These are phyloP conservation scores for Galeruca laticollis DNA, from an alignment of 2,888 invertebrate genomes.

Conservation along the genomic window DNA sequence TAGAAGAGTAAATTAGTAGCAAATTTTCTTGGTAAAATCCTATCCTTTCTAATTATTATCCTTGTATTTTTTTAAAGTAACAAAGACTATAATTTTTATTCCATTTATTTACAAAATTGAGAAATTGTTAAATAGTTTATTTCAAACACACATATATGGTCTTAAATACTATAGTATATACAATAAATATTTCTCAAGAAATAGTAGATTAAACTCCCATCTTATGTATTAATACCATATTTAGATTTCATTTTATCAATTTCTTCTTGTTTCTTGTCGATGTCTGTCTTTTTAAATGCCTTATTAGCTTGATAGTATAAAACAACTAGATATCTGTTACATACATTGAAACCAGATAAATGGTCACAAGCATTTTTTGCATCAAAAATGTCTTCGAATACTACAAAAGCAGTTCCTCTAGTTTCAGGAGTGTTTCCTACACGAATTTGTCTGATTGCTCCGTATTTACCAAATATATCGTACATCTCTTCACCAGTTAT, in stretches of 20 bases:
- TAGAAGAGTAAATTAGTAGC: too few species aligned
- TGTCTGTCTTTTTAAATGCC: constrained; percentile 95
- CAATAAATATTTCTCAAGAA: too few species aligned
- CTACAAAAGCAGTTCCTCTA: constrained; percentile 98
- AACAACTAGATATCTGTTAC: constrained; percentile 98
- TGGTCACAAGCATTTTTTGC: constrained; percentile 99
- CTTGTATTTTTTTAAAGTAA: too few species aligned
- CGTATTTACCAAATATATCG: constrained; percentile 99
- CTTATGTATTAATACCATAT: constrained; percentile 78
- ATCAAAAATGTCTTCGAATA: constrained; percentile 99
- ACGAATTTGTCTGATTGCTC: constrained; percentile 97
- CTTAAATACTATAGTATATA: too few species aligned
- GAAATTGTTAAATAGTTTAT: too few species aligned
- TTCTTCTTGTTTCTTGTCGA: constrained; percentile 96
- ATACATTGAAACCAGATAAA: constrained; percentile 98
- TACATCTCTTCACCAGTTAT: constrained; percentile 99
- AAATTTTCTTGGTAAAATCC: too few species aligned
- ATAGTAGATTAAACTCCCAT: neutral
- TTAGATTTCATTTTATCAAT: constrained; percentile 95
- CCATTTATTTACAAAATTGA: too few species aligned
- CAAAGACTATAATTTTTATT: too few species aligned
- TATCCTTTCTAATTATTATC: too few species aligned
- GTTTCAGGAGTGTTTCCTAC: constrained; percentile 98
- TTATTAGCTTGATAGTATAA: constrained; percentile 97
- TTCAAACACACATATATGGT: too few species aligned